Conservation (phyloP, 2,888 invertebrate species). For the Gari tellinella region DNA sequence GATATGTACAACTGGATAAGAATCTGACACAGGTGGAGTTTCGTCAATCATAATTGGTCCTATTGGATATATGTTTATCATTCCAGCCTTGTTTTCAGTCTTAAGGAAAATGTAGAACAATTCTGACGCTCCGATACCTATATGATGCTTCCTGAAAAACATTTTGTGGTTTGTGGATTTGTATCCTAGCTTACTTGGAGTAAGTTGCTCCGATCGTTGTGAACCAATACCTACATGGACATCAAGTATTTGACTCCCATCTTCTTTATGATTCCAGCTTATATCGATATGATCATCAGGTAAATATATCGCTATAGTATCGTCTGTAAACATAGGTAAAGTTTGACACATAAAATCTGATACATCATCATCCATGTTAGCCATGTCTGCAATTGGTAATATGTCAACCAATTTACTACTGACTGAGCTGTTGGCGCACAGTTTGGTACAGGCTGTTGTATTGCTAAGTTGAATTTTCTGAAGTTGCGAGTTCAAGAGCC, state of each 20-base stretch:
- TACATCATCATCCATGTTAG: too few species aligned
- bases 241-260: constrained; percentile 62
- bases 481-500: constrained; percentile 8
- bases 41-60: constrained; percentile 65
- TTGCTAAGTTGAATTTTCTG: constrained; percentile 3
- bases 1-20: constrained; percentile 19
- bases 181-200: constrained; percentile 51
- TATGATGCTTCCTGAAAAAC: constrained; percentile 41
- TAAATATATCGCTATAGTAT: constrained; percentile 38
- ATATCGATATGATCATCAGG: constrained; percentile 57
- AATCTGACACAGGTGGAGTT: constrained; percentile 46
- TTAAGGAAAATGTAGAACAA: constrained; percentile 57
- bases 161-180: constrained; percentile 35
- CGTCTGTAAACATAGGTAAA: too few species aligned
- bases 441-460: not conserved
- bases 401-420: too few species aligned
- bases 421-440: not conserved
- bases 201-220: not conserved
- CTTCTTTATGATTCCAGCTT: constrained; percentile 51
- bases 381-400: too few species aligned
- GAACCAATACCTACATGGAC: constrained; percentile 56
- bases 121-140: constrained; percentile 47
- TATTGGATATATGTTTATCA: constrained; percentile 30
- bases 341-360: too few species aligned
- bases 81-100: constrained; percentile 60